phyloP scores from a whole-genome alignment of 2,797 vertebrate genomes.

The Crenichthys baileyi region DNA sequence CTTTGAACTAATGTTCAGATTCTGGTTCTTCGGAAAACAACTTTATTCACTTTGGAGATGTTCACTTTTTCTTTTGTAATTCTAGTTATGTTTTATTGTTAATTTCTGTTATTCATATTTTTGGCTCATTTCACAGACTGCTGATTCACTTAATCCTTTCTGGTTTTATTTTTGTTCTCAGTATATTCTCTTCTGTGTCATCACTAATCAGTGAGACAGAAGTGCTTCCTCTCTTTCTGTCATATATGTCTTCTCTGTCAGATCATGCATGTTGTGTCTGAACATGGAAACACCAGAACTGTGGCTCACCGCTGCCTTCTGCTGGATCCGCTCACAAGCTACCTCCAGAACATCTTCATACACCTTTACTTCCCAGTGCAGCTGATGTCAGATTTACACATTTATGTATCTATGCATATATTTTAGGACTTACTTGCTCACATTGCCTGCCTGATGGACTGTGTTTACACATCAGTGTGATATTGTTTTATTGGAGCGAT shows the following conservation, averaged over 20 bases:
- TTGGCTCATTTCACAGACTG: too few relatives aligned
- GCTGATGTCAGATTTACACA: background rate
- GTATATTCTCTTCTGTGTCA: background rate
- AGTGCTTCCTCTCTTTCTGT: background rate
- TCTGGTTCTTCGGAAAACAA: background rate
- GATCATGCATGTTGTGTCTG: too few relatives aligned
- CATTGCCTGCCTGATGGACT: background rate
- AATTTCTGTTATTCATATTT: background rate
- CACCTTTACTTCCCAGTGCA: background rate
- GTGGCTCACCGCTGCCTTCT: background rate
- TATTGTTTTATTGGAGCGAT: background rate
- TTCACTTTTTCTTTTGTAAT: background rate
- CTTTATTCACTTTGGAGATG: background rate
- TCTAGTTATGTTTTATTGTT: background rate
- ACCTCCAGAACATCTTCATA: background rate
- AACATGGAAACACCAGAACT: background rate
- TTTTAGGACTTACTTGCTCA: background rate
- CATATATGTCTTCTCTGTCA: background rate
- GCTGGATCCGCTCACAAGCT: background rate
- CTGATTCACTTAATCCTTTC: background rate
- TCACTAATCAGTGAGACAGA: background rate
- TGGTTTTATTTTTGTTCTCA: background rate
- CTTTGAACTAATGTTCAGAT: background rate
- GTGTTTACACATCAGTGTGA: background rate
- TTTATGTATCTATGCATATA: background rate